Evolutionary conservation across 2,113 vertebrate species (phyloP), one percentile per base, ranked within the genome.

Genomic region (Channa argus): DNA sequence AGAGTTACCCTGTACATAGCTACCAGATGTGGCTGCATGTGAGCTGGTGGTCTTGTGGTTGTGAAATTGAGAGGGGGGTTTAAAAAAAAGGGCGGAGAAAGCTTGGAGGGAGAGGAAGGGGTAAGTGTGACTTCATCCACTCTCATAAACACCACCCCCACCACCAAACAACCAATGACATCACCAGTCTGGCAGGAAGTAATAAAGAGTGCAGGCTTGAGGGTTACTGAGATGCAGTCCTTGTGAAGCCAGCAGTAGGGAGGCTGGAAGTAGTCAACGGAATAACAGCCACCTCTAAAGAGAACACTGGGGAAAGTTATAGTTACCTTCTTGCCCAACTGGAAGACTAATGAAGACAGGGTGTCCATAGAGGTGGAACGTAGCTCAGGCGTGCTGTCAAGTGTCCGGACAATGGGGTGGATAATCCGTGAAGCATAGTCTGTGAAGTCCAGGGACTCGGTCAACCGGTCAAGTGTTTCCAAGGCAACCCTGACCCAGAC

Each of bases 341-440:
- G 98, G 86, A 99, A 99, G 7, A 99, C 98, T 8, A 99, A 90
- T 0, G 98, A 99, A 71, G 98, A 99, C 75, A 99, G 89, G 0
- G 98, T 99, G 94, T 99, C 98, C 97, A 99, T 99, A 58, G 97
- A 95, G 6, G 97, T 97, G 87, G 91, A 91, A 55, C 98, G 92
- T 34, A 99, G 93, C 79, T 99, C 98, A 2, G 97, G 96, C 71
- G 97, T 97, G 85, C 95, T 95, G 77, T 99, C 98, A 4, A 99
- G 94, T 0, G 97, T 96, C 15, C 97, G 94, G 2, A 99, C 98
- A 0, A 99, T 98, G 0, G 98, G 98, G 82, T 99, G 98, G 77
- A 99, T 99, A 74, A 99, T 99, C 8, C 97, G 94, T 3, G 98
- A 99, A 0, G 98, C 98, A 0, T 99, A 99, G 89, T 99, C 98